Base-by-base conservation (phyloP, 2,797 vertebrate species). In the Eleutherodactylus coqui region DNA sequence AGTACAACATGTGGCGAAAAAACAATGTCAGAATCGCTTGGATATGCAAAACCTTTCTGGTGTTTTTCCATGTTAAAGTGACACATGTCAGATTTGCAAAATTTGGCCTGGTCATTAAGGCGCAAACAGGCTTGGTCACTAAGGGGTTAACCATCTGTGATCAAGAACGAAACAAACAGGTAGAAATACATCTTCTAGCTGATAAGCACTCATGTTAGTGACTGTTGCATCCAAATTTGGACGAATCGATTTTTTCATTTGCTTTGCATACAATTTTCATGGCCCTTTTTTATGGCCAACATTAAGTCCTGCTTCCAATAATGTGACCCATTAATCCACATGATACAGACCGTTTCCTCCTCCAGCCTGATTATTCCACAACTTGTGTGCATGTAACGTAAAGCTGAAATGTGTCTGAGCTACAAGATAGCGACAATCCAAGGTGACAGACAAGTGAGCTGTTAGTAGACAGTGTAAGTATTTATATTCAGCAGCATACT, bases 261-360 rank as follows among this genome's bases (percentile, higher is more conserved):
- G 19, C 53, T 79, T 60, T 80, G 36, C 32, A 49, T 75, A 41
- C 49, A 62, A 49, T 62, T 75, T 75, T 3, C 21, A 75, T 75
- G 78, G 38, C 24, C 70, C 51, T 53, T 76, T 86, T 36, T 41
- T 67, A 81, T 67, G 78, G 78, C 75, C 55, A 81, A 34, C 36
- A 73, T 64, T 81, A 86, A 64, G 69, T 51, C 49, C 41, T 75
- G 75, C 58, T 82, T 75, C 55, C 53, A 49, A 82, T 82, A 86
- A 86, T 86, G 78, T 82, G 55, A 49, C 72, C 73, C 79, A 86
- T 86, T 75, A 86, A 86, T 81, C 45, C 79, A 82, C 36, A 75
- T 86, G 70, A 51, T 67, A 67, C 51, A 75, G 70, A 75, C 79
- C 78, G 75, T 81, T 86, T 86, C 19, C 38, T 72, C 36, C 19